Percentiles rank a stretch among this genome's conserved stretches.
These are phyloP conservation scores for Luperina testacea DNA, from an alignment of 2,888 invertebrate species.

Conservation along the genomic window DNA sequence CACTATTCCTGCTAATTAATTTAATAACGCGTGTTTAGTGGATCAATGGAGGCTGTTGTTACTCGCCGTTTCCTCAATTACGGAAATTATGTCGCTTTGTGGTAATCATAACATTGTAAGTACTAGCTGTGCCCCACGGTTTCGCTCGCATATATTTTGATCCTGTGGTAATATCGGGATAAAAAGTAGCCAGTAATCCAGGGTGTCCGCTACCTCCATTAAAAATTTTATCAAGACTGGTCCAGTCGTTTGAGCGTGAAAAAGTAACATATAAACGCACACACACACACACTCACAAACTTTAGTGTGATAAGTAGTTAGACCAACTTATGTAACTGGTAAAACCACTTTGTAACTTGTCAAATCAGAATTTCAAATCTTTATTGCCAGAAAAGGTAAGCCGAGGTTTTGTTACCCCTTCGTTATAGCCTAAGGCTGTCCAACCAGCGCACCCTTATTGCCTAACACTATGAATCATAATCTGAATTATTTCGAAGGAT, in stretches of 20 bases:
- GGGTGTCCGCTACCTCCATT: too few relatives aligned
- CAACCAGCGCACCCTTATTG: neutral
- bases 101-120: conserved; percentile 13
- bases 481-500: neutral
- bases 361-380: neutral
- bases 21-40: conserved; percentile 27
- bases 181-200: too few relatives aligned
- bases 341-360: conserved; percentile 1
- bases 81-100: conserved; percentile 31
- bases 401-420: neutral
- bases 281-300: too few relatives aligned
- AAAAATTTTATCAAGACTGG: too few relatives aligned
- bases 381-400: neutral
- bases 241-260: too few relatives aligned
- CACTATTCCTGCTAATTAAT: conserved; percentile 13
- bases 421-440: neutral
- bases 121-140: too few relatives aligned
- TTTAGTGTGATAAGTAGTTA: neutral
- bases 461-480: neutral
- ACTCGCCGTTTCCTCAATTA: conserved; percentile 41
- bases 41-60: conserved; percentile 20
- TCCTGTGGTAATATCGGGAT: too few relatives aligned
- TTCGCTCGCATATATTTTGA: too few relatives aligned
- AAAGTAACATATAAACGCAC: too few relatives aligned
- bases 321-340: neutral